Evolutionary conservation across 1,140 invertebrate genomes (phyloP).

Genomic region (Aphaenogaster rudis): DNA sequence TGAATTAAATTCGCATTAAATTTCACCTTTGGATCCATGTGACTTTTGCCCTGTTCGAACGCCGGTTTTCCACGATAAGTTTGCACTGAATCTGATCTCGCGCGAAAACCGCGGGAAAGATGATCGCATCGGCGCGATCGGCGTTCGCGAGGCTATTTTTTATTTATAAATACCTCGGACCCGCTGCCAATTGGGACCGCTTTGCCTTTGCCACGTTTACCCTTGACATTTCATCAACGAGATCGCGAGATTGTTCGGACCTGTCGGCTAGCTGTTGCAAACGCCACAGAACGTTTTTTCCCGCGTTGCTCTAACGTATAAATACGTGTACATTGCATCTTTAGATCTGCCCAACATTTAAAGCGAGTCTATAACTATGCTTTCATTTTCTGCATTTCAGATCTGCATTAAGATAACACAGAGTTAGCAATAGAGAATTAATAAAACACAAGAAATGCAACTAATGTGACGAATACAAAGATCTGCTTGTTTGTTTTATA

Average conservation of each 20-base stretch:
- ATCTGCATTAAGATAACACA: background rate
- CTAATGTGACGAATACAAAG: background rate
- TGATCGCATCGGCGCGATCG: background rate
- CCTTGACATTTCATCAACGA: slow-evolving; percentile 81
- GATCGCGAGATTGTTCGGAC: slow-evolving; percentile 26
- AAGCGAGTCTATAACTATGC: background rate
- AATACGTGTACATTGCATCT: background rate
- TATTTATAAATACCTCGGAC: slow-evolving; percentile 81
- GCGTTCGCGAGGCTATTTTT: slow-evolving; percentile 58
- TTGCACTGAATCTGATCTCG: background rate
- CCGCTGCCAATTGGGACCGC: slow-evolving; percentile 74
- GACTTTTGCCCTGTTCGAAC: background rate
- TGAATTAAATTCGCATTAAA: background rate
- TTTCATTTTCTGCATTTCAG: background rate
- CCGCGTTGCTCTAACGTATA: background rate
- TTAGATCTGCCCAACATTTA: background rate
- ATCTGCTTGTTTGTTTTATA: background rate
- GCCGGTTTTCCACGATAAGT: background rate
- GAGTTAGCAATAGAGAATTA: background rate
- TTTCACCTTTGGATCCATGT: background rate
- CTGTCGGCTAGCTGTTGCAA: background rate
- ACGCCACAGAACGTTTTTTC: background rate
- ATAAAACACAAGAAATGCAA: background rate
- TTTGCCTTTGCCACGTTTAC: slow-evolving; percentile 76
- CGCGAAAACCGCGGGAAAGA: background rate